These are phyloP conservation scores for Hydrocynus forskahlii DNA, from an alignment of 2,797 vertebrate genomes.

Conservation along the genomic window DNA sequence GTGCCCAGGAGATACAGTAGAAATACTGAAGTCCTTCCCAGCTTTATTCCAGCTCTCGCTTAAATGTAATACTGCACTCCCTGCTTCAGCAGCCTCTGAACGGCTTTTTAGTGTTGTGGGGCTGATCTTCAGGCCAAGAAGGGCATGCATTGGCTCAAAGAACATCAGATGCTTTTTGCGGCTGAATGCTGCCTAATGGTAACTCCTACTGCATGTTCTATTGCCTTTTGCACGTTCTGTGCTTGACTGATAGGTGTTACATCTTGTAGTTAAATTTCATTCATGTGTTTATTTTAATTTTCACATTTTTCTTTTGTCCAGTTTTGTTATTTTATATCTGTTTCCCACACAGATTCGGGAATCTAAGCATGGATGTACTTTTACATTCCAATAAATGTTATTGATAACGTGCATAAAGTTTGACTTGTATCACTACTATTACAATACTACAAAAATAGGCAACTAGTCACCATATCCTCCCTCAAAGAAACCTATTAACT, in stretches of 20 bases:
- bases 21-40: neutral
- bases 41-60: conserved; percentile 38
- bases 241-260: too few species aligned
- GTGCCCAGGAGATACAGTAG: conserved; percentile 36
- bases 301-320: too few species aligned
- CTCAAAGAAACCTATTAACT: too few species aligned
- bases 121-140: too few species aligned
- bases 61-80: conserved; percentile 38
- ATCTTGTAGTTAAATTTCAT: too few species aligned
- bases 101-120: too few species aligned
- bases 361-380: conserved; percentile 10
- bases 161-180: too few species aligned
- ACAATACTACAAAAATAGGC: conserved; percentile 43
- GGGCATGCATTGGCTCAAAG: too few species aligned
- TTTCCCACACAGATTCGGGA: conserved; percentile 38
- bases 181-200: too few species aligned
- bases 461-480: neutral
- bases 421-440: conserved; percentile 34
- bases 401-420: conserved; percentile 40
- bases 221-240: too few species aligned
- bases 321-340: neutral
- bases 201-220: too few species aligned
- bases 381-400: neutral
- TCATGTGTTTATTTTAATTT: too few species aligned
- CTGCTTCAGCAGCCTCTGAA: conserved; percentile 7